Conservation (phyloP, 2,113 vertebrate genomes). For the Puffinus mauretanicus region DNA sequence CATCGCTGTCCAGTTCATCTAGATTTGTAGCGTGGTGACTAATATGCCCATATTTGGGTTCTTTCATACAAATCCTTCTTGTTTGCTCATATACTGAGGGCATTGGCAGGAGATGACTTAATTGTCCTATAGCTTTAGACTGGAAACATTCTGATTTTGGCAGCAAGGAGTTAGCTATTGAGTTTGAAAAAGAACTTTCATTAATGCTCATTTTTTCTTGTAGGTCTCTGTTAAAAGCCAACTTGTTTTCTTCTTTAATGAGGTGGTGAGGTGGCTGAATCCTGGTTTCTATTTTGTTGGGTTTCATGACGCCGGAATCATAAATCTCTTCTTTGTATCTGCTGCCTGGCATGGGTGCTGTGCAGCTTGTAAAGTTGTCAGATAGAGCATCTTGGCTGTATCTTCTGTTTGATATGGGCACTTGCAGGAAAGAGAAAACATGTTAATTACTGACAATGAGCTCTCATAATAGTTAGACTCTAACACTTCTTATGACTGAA, state of each 20-base stretch:
- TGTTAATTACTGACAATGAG: neutral
- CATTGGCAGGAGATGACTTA: conserved; percentile 75
- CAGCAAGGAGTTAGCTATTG: conserved; percentile 65
- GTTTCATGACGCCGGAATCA: conserved; percentile 48
- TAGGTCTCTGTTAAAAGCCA: conserved; percentile 61
- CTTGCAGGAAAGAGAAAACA: conserved; percentile 2
- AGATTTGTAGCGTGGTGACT: neutral
- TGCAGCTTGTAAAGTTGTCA: conserved; percentile 69
- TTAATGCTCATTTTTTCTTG: conserved; percentile 33
- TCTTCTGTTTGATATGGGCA: conserved; percentile 55
- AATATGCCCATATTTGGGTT: conserved; percentile 64
- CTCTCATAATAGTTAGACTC: neutral
- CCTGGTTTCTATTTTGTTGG: conserved; percentile 54
- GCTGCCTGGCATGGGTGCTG: conserved; percentile 49
- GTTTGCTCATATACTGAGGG: conserved; percentile 77
- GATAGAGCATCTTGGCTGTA: conserved; percentile 63
- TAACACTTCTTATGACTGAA: neutral
- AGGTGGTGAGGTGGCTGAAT: conserved; percentile 46
- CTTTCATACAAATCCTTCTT: conserved; percentile 74
- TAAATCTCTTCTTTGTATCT: conserved; percentile 80
- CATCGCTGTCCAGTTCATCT: conserved; percentile 30
- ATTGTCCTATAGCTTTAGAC: conserved; percentile 64
- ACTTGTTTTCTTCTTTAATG: conserved; percentile 72
- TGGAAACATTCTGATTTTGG: conserved; percentile 76
- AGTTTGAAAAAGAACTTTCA: conserved; percentile 55